Conservation (phyloP, 2,113 vertebrate species). For the Acanthisitta chloris region DNA sequence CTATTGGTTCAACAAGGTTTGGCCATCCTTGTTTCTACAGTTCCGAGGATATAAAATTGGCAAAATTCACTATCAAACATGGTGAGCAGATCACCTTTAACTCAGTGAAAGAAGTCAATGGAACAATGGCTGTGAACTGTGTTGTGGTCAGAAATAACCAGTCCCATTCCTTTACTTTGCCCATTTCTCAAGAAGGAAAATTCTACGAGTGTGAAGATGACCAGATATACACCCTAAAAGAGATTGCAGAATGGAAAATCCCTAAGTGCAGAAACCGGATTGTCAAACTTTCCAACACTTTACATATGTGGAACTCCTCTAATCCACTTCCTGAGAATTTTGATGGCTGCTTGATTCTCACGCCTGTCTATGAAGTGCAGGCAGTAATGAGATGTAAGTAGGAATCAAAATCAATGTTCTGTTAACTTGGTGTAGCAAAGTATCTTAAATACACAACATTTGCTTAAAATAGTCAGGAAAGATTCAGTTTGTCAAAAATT, state of each 20-base stretch:
- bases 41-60: slow-evolving; percentile 57
- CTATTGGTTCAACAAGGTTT: slow-evolving; percentile 70
- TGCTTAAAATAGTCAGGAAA: not conserved
- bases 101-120: slow-evolving; percentile 60
- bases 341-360: slow-evolving; percentile 71
- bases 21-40: slow-evolving; percentile 76
- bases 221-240: slow-evolving; percentile 82
- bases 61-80: slow-evolving; percentile 56
- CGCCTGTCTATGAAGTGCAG: slow-evolving; percentile 82
- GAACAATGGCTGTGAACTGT: slow-evolving; percentile 66
- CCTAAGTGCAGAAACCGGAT: slow-evolving; percentile 74
- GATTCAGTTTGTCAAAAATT: not conserved
- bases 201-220: slow-evolving; percentile 85
- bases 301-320: slow-evolving; percentile 30
- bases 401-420: not conserved
- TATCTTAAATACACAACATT: not conserved
- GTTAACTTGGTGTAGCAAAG: not conserved
- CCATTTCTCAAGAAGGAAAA: slow-evolving; percentile 74
- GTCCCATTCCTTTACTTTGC: slow-evolving; percentile 68
- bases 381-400: slow-evolving; percentile 85
- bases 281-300: slow-evolving; percentile 72
- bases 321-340: slow-evolving; percentile 72
- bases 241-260: slow-evolving; percentile 84
- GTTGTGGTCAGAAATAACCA: slow-evolving; percentile 59
- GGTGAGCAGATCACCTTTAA: slow-evolving; percentile 71